phyloP scores from a whole-genome alignment of 2,888 invertebrate genomes.

The Tenthredo mesomela region DNA sequence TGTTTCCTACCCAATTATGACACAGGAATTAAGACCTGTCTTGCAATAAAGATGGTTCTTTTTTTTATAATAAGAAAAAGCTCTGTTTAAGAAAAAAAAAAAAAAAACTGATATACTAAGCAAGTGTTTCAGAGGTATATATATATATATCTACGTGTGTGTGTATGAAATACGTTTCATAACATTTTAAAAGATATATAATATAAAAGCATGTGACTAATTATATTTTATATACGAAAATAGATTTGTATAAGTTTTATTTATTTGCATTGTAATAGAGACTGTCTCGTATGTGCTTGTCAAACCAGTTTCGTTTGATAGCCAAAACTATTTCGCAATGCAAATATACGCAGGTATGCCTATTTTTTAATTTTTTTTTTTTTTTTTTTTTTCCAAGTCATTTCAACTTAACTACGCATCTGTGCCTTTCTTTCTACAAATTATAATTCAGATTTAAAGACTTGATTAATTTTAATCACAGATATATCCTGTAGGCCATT shows the following conservation, averaged over 20 bases:
- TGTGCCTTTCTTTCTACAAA: conserved; percentile 22
- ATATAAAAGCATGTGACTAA: not conserved
- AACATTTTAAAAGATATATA: not conserved
- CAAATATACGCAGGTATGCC: not conserved
- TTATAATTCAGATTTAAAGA: not conserved
- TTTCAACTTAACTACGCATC: not conserved
- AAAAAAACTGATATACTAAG: not conserved
- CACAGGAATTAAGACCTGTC: conserved; percentile 78
- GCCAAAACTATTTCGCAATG: not conserved
- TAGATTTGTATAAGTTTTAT: conserved; percentile 27
- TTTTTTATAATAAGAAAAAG: conserved; percentile 61
- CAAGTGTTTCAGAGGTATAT: not conserved
- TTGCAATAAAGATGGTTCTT: conserved; percentile 63
- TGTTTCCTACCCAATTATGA: conserved; percentile 85
- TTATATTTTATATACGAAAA: conserved; percentile 47
- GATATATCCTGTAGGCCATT: not conserved
- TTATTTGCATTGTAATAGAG: not conserved
- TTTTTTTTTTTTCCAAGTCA: not conserved
- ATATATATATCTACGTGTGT: not conserved
- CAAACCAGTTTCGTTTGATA: not conserved
- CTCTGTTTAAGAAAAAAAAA: not conserved
- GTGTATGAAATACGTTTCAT: conserved; percentile 1
- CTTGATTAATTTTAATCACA: not conserved
- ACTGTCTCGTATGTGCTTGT: not conserved
- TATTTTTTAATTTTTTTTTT: not conserved